Conservation (phyloP, 2,113 vertebrate genomes). For the Alethe castanea region DNA sequence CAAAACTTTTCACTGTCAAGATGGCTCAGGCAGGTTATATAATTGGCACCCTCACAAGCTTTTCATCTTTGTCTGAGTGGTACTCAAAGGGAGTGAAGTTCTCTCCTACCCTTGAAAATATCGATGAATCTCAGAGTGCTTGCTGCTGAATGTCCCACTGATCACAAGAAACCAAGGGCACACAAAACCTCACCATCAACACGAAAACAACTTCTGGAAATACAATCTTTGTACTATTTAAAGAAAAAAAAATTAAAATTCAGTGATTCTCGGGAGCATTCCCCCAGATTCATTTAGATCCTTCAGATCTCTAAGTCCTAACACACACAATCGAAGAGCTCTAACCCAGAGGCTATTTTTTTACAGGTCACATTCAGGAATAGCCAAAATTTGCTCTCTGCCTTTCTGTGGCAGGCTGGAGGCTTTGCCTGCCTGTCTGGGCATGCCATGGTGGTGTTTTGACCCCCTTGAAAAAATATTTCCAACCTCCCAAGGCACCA, state of each 20-base stretch:
- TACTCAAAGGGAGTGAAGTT: background rate
- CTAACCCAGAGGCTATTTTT: background rate
- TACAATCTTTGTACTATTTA: background rate
- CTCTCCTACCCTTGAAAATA: conserved; percentile 31
- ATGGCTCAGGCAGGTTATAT: background rate
- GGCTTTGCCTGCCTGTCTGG: background rate
- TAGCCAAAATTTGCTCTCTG: background rate
- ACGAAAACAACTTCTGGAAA: background rate
- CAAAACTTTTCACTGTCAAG: background rate
- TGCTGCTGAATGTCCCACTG: background rate
- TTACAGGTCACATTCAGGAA: background rate
- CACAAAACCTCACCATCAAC: background rate
- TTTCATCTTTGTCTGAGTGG: conserved; percentile 46
- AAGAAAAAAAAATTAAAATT: background rate
- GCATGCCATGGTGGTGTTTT: no score
- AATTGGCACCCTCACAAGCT: conserved; percentile 29
- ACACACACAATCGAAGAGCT: accelerated
- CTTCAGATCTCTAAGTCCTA: background rate
- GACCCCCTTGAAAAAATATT: background rate
- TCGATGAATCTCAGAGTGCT: background rate
- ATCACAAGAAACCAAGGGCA: conserved; percentile 8
- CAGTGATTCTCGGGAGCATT: background rate
- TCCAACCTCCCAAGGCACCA: background rate
- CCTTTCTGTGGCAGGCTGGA: background rate
- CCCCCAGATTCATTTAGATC: background rate